Base-by-base conservation (phyloP, 2,888 invertebrate species). In the Ametastegia equiseti region DNA sequence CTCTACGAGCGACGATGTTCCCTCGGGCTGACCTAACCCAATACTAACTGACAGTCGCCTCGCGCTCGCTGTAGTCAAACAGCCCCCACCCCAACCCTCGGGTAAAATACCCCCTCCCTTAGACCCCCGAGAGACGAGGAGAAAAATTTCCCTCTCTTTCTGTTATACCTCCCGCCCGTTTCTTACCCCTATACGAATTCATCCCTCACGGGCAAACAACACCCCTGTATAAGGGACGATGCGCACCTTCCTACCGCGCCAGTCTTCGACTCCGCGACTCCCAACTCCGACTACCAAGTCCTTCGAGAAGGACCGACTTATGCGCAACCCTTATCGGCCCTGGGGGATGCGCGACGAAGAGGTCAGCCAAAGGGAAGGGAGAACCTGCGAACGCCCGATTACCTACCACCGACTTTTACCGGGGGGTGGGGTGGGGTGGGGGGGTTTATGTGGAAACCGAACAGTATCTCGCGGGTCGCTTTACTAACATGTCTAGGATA, bases 11-110 rank as follows among this genome's bases (percentile, higher is more conserved):
- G 60, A 85, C 87, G 88, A 89, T 85, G 85, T 86, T 87, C 69
- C 88, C 86, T 84, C 86, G 91, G 90, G 91, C 91, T 93, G 94
- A 94, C 94, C 94, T 94, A 94, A 94, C 94, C 94, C 94, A 94
- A 94, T 93, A 94, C 94, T 91, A 89, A 89, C 87, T 90, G 88
- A 88, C 87, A 88, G 86, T 92, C 92, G 91, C 84, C 92, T 86
- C 84, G 89, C 88, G 89, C 89, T 90, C 89, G 87, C 88, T 88
- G 89, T 90, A 90, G 88, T 89, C 88, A 89, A 89, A 88, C 89
- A 89, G 86, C 86, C 65, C 89, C 89, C 88, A 86, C 88, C 87
- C 84, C 83, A 82, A 81, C 83, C 71, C 67, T 47, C 73, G 39
- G 42, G 11, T 67, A 82, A 82, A 77, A 69, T 47, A 79, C 75